Base-by-base conservation (phyloP, 2,888 invertebrate genomes). In the Ophion slaviceki region DNA sequence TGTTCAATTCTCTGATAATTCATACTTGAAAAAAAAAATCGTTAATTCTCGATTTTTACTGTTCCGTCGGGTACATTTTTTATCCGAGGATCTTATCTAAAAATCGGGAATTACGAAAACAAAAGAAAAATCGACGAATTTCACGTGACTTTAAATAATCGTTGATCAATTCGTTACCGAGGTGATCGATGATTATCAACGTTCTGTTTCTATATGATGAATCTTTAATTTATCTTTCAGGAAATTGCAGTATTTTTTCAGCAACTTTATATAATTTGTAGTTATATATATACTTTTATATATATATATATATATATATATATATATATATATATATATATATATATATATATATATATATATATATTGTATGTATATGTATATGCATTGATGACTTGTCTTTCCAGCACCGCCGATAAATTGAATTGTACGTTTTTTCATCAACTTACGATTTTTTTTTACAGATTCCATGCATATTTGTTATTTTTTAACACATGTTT, bases 61-160 rank as follows among this genome's bases (percentile, higher is more conserved):
- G 72, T 62, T 77, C 59, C 62, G 77, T 80, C 28, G 84, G 20
- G 66, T 78, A 57, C 72, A 36, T 45, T 17, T 53, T 80, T 68
- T 74, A 74, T 67, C 67, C 74, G 64, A 81, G 80, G 57, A 61
- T 62, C 59, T 57, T 57, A 11, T 4, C 53, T 28, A 68, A 77
- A 74, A n/a, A 68, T 77, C 61, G 67, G 28, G 61, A 72, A 24
- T 80, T 53, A 17, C 32, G 8, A 47, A 47, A 47, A 47, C 11
- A 47, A 47, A 47, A 47, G 47, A 47, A 47, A 59, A 71, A 36
- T 70, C 71, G 28, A 28, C n/a, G 66, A 72, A 53, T 66, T n/a
- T 61, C n/a, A 32, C 32, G 14, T 36, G 47, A 47, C 47, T 47
- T 11, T 36, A 5, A 6, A n/a, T 70, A 14, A 62, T 32, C 59